A percentile compares a stretch with the other conserved stretches of the same genome.
Evolutionary conservation across 1,140 invertebrate genomes (phyloP).

Genomic region (Gryon sp.): DNA sequence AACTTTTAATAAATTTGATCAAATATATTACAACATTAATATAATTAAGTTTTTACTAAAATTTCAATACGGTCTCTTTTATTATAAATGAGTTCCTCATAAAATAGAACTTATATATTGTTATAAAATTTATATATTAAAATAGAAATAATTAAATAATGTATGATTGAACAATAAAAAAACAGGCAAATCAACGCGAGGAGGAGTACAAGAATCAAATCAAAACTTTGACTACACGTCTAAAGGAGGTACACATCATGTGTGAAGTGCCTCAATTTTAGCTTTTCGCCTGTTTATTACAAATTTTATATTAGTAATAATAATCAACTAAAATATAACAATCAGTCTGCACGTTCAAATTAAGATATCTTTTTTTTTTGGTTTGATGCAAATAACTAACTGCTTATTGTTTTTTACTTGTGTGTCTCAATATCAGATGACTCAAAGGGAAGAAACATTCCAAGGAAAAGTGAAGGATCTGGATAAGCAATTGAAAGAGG

Average conservation of each 20-base stretch:
- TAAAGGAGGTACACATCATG: constrained; percentile 95
- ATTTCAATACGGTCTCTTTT: too few relatives aligned
- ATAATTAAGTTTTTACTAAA: too few relatives aligned
- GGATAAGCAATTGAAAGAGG: constrained; percentile 95
- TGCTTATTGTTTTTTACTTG: constrained; percentile 69
- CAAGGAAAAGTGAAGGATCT: constrained; percentile 95
- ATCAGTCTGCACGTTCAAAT: constrained; percentile 34
- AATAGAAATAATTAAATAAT: constrained; percentile 18
- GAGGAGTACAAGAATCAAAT: constrained; percentile 99
- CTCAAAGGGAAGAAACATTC: constrained; percentile 97
- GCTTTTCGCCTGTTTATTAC: constrained; percentile 54
- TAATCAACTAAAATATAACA: constrained; percentile 52
- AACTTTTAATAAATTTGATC: too few relatives aligned
- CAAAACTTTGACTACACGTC: constrained; percentile 98
- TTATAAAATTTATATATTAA: too few relatives aligned
- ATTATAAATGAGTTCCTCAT: too few relatives aligned
- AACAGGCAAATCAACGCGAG: constrained; percentile 99
- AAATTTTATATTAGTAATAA: constrained; percentile 16
- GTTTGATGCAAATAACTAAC: constrained; percentile 61
- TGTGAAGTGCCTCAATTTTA: constrained; percentile 73
- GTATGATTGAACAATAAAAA: constrained; percentile 44
- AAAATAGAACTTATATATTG: too few relatives aligned
- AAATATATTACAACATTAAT: too few relatives aligned
- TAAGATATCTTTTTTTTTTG: constrained; percentile 34
- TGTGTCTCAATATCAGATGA: constrained; percentile 85